These are phyloP conservation scores for Aldabrachelys gigantea DNA, from an alignment of 2,113 vertebrate genomes.

Conservation along the genomic window DNA sequence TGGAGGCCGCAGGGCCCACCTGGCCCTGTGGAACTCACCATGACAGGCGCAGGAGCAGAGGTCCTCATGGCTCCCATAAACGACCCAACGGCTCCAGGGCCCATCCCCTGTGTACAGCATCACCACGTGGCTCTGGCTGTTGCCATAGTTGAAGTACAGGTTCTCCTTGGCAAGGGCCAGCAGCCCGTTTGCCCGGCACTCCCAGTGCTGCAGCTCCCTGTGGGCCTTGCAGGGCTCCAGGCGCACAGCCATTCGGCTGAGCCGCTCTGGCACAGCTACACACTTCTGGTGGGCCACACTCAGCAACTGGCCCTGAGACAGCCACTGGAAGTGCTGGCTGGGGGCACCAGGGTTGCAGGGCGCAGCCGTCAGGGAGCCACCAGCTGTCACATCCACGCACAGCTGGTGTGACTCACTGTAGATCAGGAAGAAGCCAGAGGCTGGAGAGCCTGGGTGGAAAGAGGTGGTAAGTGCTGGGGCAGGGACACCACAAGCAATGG, in stretches of 20 bases:
- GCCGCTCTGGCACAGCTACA: neutral
- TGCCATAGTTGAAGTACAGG: conserved; percentile 28
- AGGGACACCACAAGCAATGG: conserved; percentile 76
- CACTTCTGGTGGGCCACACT: neutral
- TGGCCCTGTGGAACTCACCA: neutral
- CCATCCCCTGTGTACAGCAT: conserved; percentile 3
- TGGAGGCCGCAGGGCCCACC: neutral
- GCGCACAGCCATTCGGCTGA: neutral
- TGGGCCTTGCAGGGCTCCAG: neutral
- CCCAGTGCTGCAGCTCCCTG: neutral
- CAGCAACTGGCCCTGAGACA: neutral
- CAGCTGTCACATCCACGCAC: neutral
- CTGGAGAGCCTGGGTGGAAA: neutral
- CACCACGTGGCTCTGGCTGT: neutral
- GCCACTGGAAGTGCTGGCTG: neutral
- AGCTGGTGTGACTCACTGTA: neutral
- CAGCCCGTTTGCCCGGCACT: neutral
- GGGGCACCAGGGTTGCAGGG: neutral
- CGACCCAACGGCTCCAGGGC: conserved; percentile 26
- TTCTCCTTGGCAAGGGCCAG: neutral
- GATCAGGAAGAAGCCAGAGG: neutral
- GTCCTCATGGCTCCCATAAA: neutral
- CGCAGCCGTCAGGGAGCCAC: neutral
- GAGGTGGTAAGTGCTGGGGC: conserved; percentile 41
- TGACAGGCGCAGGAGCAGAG: neutral